These are phyloP conservation scores for Spea hammondii DNA, from an alignment of 2,797 vertebrate species.

Conservation along the genomic window DNA sequence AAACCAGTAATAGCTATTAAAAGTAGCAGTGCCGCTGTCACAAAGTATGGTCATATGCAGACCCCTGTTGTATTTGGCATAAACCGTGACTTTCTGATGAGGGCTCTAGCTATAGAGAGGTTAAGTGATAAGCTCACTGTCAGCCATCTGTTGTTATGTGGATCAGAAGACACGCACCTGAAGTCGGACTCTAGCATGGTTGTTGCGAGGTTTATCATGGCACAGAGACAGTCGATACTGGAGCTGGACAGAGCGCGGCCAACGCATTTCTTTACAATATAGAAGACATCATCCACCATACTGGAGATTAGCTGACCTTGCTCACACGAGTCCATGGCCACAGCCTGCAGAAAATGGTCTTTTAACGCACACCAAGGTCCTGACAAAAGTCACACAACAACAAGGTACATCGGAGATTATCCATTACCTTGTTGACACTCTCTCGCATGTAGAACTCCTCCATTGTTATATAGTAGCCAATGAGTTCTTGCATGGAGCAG, in stretches of 20 bases:
- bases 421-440: constrained; percentile 89
- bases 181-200: constrained; percentile 92
- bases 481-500: constrained; percentile 92
- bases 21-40: too few relatives aligned
- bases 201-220: constrained; percentile 98
- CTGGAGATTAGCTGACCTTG: constrained; percentile 94
- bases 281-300: constrained; percentile 98
- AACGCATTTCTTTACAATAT: constrained; percentile 98
- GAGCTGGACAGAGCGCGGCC: constrained; percentile 92
- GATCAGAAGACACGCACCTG: constrained; percentile 70
- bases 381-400: too few relatives aligned
- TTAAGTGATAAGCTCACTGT: too few relatives aligned
- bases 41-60: too few relatives aligned
- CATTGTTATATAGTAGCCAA: constrained; percentile 96
- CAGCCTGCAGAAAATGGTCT: constrained; percentile 73
- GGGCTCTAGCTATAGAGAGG: too few relatives aligned
- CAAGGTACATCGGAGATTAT: too few relatives aligned
- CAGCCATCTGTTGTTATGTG: too few relatives aligned
- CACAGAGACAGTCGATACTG: constrained; percentile 95
- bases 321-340: constrained; percentile 89
- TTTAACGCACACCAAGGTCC: neutral
- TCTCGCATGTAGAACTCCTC: constrained; percentile 99
- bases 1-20: too few relatives aligned
- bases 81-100: too few relatives aligned
- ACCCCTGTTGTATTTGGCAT: too few relatives aligned